Conservation (phyloP, 1,140 invertebrate genomes). For the Polypedilum vanderplanki region DNA sequence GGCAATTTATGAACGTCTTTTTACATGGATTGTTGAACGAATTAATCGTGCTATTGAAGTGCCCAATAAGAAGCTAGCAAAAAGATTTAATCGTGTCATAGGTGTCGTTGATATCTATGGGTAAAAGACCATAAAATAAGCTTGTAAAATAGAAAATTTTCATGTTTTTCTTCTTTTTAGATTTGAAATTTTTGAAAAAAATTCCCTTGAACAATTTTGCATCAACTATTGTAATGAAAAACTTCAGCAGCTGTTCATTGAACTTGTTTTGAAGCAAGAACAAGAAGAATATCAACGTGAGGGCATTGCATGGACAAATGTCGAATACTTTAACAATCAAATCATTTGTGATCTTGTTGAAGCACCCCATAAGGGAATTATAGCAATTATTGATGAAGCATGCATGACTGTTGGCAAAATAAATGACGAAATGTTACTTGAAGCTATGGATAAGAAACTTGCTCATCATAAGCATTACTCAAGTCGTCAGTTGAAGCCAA, state of each 20-base stretch:
- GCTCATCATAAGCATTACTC: conserved; percentile 80
- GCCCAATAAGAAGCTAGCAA: conserved; percentile 39
- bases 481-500: conserved; percentile 73
- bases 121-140: no score
- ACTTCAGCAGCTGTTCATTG: conserved; percentile 92
- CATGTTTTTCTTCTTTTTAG: conserved; percentile 38
- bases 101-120: conserved; percentile 94
- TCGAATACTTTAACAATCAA: conserved; percentile 91
- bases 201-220: conserved; percentile 91
- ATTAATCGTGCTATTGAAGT: conserved; percentile 81
- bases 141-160: no score
- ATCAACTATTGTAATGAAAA: conserved; percentile 98
- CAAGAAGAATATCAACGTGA: conserved; percentile 91
- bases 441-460: conserved; percentile 89
- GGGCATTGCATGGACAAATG: conserved; percentile 84
- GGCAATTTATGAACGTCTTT: conserved; percentile 86
- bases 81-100: conserved; percentile 67
- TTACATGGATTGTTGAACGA: conserved; percentile 84
- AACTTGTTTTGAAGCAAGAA: conserved; percentile 91
- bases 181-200: conserved; percentile 93
- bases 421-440: conserved; percentile 82
- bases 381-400: conserved; percentile 91
- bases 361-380: conserved; percentile 79
- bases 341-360: conserved; percentile 92
- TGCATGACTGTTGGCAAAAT: conserved; percentile 91